These are phyloP conservation scores for Leptinotarsa peninsularis DNA, from an alignment of 2,888 invertebrate genomes.

Conservation along the genomic window DNA sequence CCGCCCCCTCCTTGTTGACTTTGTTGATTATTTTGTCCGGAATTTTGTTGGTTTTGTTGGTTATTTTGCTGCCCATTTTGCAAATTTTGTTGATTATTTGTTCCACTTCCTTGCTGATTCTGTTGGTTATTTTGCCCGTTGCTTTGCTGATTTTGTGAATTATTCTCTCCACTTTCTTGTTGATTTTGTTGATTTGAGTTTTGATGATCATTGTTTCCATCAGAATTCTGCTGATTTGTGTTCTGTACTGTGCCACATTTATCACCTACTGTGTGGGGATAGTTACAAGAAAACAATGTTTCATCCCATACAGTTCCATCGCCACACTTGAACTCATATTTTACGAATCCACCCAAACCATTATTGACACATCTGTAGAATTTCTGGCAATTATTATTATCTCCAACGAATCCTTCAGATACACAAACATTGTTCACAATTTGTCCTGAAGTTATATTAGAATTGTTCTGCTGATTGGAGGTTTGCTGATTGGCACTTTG, in stretches of 20 bases:
- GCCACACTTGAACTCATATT: slow-evolving; percentile 79
- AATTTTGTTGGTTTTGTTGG: slow-evolving; percentile 40
- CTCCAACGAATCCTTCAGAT: slow-evolving; percentile 79
- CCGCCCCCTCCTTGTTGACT: slow-evolving; percentile 32
- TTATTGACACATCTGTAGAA: slow-evolving; percentile 81
- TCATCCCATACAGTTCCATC: slow-evolving; percentile 84
- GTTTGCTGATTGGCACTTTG: slow-evolving; percentile 25
- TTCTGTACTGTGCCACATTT: slow-evolving; percentile 28
- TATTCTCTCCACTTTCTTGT: not conserved
- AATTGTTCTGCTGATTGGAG: not conserved
- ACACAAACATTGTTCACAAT: slow-evolving; percentile 27
- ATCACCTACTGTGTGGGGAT: slow-evolving; percentile 71
- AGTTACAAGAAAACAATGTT: slow-evolving; percentile 76
- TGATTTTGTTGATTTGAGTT: slow-evolving; percentile 31
- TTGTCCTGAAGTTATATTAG: slow-evolving; percentile 22
- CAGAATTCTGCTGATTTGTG: slow-evolving; percentile 11
- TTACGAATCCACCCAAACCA: slow-evolving; percentile 71
- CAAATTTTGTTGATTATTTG: slow-evolving; percentile 32
- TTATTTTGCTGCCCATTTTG: slow-evolving; percentile 33
- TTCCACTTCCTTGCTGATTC: slow-evolving; percentile 31
- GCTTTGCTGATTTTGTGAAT: slow-evolving; percentile 35
- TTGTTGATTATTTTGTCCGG: slow-evolving; percentile 16
- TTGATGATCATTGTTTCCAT: not conserved
- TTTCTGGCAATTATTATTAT: slow-evolving; percentile 77
- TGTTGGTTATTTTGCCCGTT: slow-evolving; percentile 31